Evolutionary conservation across 2,797 vertebrate genomes (phyloP).

Genomic region (Poliocrania exsul): DNA sequence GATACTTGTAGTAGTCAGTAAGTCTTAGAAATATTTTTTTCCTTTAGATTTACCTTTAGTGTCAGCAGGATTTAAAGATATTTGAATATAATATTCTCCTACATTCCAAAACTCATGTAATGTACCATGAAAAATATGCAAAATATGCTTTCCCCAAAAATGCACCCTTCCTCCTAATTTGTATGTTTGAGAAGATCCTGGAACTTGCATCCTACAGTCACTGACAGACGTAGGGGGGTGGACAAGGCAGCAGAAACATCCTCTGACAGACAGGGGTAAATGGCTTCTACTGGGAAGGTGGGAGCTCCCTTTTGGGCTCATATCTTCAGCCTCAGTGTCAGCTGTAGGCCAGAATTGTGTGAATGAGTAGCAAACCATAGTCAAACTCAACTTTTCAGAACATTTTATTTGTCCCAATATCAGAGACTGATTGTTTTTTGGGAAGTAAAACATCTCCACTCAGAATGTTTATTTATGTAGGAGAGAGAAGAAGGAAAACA

Average conservation of each 20-base stretch:
- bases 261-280: neutral
- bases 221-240: neutral
- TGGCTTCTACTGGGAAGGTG: neutral
- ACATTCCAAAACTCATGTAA: neutral
- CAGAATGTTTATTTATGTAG: neutral
- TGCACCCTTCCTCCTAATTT: neutral
- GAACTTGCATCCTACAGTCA: neutral
- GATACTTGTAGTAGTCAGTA: neutral
- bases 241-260: neutral
- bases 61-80: neutral
- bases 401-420: neutral
- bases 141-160: neutral
- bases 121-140: neutral
- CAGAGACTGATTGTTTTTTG: neutral
- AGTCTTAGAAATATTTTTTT: neutral
- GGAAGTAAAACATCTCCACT: neutral
- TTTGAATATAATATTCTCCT: neutral
- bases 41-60: fast-evolving
- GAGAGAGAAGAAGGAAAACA: neutral
- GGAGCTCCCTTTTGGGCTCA: neutral
- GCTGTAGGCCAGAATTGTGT: neutral
- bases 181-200: neutral
- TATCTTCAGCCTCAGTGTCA: neutral
- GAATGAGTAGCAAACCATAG: neutral
- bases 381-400: neutral